Evolutionary conservation across 2,113 vertebrate species (phyloP).

Genomic region (Notechis scutatus): DNA sequence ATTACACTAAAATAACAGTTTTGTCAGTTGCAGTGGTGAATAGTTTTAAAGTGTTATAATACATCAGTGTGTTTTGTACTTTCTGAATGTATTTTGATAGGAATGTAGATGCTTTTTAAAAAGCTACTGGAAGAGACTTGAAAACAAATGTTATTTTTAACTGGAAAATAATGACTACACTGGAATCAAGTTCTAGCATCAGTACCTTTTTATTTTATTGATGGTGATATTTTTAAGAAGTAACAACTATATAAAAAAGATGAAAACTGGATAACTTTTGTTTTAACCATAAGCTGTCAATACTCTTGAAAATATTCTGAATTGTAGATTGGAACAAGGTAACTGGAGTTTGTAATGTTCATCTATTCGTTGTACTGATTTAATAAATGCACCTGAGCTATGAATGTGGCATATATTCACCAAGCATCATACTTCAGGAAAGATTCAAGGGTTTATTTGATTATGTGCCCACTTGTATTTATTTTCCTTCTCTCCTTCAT

Average conservation of each 20-base stretch:
- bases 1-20: not conserved
- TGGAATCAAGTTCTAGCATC: too few relatives aligned
- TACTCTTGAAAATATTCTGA: not conserved
- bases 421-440: not conserved
- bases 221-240: not conserved
- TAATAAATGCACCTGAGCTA: rapidly evolving
- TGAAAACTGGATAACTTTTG: not conserved
- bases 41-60: not conserved
- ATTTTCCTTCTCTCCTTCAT: not conserved
- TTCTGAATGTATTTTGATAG: not conserved
- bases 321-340: not conserved
- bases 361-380: not conserved
- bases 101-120: not conserved
- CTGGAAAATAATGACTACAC: not conserved
- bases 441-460: not conserved
- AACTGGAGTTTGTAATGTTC: not conserved
- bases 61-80: not conserved
- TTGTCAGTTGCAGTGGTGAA: not conserved
- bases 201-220: not conserved
- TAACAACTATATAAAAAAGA: not conserved
- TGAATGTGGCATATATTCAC: not conserved
- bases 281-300: not conserved
- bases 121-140: not conserved
- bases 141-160: not conserved
- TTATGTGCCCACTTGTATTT: not conserved